Conservation (phyloP, 2,888 invertebrate genomes). For the Boloria euphrosyne region DNA sequence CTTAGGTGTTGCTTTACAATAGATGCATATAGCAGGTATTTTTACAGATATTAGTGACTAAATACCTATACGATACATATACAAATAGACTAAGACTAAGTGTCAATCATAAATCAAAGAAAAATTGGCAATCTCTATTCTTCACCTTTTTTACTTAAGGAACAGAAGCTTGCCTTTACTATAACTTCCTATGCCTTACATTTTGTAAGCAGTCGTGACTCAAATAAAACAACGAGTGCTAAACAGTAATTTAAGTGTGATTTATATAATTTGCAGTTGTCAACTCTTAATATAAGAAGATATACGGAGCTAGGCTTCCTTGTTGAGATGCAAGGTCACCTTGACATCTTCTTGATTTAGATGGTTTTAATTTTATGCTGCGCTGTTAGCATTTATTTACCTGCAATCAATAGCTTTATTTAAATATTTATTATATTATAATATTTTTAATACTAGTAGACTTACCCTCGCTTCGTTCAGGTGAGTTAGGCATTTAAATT, state of each 20-base stretch:
- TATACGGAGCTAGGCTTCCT: slow-evolving; percentile 44
- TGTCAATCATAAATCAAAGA: too few species aligned
- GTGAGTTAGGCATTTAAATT: too few species aligned
- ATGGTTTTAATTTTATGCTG: neutral
- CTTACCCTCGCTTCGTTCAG: too few species aligned
- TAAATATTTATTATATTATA: neutral
- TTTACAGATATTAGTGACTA: too few species aligned
- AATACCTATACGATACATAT: too few species aligned
- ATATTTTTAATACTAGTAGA: too few species aligned
- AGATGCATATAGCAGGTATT: too few species aligned
- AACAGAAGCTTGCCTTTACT: neutral
- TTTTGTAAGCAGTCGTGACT: neutral
- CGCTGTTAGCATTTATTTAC: neutral
- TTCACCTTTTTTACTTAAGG: too few species aligned
- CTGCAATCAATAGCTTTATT: neutral
- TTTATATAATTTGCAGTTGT: slow-evolving; percentile 40
- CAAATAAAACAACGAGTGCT: slow-evolving; percentile 6
- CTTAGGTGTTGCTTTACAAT: too few species aligned
- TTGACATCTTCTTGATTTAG: slow-evolving; percentile 29
- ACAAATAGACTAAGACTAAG: too few species aligned
- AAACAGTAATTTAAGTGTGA: slow-evolving; percentile 30
- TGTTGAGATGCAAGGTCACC: slow-evolving; percentile 45
- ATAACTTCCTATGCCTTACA: neutral
- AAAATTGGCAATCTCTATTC: too few species aligned
- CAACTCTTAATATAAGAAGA: slow-evolving; percentile 43